Base-by-base conservation (phyloP, 2,888 invertebrate species). In the Congeria kusceri region DNA sequence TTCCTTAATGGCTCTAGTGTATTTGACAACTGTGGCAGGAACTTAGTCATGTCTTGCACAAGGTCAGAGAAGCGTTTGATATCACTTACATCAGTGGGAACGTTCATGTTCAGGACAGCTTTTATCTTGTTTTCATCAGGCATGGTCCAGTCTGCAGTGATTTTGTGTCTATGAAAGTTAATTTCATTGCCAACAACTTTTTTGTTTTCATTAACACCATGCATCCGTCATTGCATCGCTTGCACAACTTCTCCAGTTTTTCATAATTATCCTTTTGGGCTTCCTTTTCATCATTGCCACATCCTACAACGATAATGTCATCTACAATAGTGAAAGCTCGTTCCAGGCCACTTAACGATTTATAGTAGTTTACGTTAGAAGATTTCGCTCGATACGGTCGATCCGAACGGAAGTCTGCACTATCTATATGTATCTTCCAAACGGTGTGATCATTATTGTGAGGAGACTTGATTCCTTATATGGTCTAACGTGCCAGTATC, bases 371-470 rank as follows among this genome's bases (percentile, higher is more conserved):
- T 77, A 5, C 67, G 44, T 44, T 83, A 76, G 29, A 84, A 81
- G 2, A 79, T 84, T 73, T 86, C 77, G 29, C 84, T 84, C 4
- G 69, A 72, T 2, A 82, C 81, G 15, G 57, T 74, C 29, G 69
- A 27, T 13, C 83, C 72, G 57, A 70, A 63, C 9, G 63, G 67
- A 29, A 71, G 47, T 47, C 71, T 39, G 13, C 57, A 29, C 84
- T 84, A 86, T 32, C 84, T n/a, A n/a, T n/a, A n/a, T 27, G 63
- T 63, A 86, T 27, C 83, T 66, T 7, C 87, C 83, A 73, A 84
- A 88, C 15, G 83, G 85, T 27, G 85, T 86, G 3, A 86, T 86
- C 83, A 86, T 84, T 0, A 85, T 87, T 20, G 84, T 85, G 18
- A 86, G 69, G 25, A 57, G 2, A 39, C 83, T 80, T 1, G 79